These are phyloP conservation scores for Rostratula benghalensis DNA, from an alignment of 2,113 vertebrate species.

Conservation along the genomic window DNA sequence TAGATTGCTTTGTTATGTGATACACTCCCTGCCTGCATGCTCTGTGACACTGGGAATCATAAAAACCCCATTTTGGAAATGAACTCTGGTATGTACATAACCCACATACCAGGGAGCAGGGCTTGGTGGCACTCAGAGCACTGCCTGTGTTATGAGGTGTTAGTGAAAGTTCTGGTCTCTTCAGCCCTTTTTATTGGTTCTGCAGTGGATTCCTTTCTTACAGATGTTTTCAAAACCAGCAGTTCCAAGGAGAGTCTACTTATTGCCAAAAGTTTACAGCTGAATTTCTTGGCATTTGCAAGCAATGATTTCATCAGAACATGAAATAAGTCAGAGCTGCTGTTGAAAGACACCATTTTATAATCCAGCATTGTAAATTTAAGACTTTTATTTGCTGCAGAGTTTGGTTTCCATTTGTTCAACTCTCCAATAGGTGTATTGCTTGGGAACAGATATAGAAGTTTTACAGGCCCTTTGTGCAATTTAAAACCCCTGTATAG, in stretches of 20 bases:
- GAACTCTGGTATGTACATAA: constrained; percentile 42
- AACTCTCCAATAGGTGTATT: constrained; percentile 32
- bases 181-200: constrained; percentile 59
- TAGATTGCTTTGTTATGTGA: constrained; percentile 39
- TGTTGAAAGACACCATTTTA: constrained; percentile 49
- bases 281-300: constrained; percentile 20
- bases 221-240: constrained; percentile 65
- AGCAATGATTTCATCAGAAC: constrained; percentile 56
- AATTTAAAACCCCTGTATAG: constrained; percentile 45
- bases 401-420: constrained; percentile 57
- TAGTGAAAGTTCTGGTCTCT: constrained; percentile 62
- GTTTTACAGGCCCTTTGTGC: constrained; percentile 61
- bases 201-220: constrained; percentile 58
- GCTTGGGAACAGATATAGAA: constrained; percentile 59
- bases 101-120: constrained; percentile 22
- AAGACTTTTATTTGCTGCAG: constrained; percentile 53
- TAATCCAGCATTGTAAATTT: constrained; percentile 51
- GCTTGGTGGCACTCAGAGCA: constrained; percentile 35
- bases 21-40: not conserved
- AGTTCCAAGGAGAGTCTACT: constrained; percentile 43
- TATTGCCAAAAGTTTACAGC: constrained; percentile 66
- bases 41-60: constrained; percentile 22
- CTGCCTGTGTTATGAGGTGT: constrained; percentile 60
- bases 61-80: constrained; percentile 33
- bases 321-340: constrained; percentile 25